Evolutionary conservation across 2,888 invertebrate genomes (phyloP).

Genomic region (Heliconius ismenius): DNA sequence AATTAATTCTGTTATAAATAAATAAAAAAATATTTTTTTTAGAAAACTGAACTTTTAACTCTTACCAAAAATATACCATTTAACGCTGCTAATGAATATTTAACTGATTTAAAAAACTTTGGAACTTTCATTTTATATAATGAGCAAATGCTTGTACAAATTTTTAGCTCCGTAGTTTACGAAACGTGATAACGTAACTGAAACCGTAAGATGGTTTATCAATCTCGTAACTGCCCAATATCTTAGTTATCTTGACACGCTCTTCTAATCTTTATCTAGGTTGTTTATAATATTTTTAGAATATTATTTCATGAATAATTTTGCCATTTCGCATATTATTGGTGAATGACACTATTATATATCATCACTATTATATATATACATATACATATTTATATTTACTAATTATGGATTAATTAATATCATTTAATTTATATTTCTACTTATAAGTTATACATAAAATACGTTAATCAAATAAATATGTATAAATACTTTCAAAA

Average conservation of each 20-base stretch:
- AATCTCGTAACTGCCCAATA: constrained; percentile 60
- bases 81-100: constrained; percentile 87
- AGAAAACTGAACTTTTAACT: background rate
- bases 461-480: background rate
- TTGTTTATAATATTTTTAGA: constrained; percentile 28
- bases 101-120: constrained; percentile 77
- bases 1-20: background rate
- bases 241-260: constrained; percentile 70
- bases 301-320: constrained; percentile 14
- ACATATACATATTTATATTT: no score
- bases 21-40: background rate
- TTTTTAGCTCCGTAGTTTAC: constrained; percentile 34
- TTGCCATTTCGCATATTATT: background rate
- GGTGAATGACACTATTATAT: background rate
- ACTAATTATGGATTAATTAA: no score
- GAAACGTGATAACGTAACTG: constrained; percentile 46
- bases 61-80: constrained; percentile 90
- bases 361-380: background rate
- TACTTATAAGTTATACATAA: background rate
- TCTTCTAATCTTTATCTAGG: constrained; percentile 61
- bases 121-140: constrained; percentile 77
- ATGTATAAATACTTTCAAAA: background rate
- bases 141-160: constrained; percentile 51
- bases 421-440: background rate
- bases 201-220: constrained; percentile 65